A percentile compares a stretch with the other conserved stretches of the same genome.
Conservation (phyloP, 2,113 vertebrate genomes). For the Ranitomeya variabilis region DNA sequence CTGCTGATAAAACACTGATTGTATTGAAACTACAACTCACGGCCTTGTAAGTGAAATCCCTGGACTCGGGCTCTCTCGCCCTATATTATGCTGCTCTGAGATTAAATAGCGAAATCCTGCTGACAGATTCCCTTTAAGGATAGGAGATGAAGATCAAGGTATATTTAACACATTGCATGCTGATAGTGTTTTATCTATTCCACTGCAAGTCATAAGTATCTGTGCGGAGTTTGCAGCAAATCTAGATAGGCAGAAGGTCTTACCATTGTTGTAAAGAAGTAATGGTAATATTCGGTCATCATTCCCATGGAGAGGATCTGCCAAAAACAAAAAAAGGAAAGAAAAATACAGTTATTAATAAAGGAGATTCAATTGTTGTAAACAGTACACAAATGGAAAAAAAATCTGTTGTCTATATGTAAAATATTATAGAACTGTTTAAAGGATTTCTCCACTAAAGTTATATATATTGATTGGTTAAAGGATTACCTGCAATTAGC, state of each 20-base stretch:
- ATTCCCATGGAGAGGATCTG: constrained; percentile 98
- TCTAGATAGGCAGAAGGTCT: constrained; percentile 61
- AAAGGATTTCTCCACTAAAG: neutral
- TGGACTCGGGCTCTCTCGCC: no score
- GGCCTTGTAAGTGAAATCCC: no score
- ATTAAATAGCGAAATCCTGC: no score
- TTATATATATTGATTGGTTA: no score
- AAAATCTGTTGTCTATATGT: neutral
- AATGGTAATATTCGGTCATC: constrained; percentile 99
- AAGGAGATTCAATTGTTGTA: neutral
- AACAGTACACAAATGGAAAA: neutral
- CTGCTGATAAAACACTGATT: no score
- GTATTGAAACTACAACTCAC: no score
- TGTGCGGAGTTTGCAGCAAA: neutral
- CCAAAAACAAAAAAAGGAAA: constrained; percentile 57
- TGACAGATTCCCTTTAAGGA: neutral
- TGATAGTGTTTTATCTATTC: neutral
- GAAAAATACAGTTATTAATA: neutral
- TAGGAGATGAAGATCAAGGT: neutral
- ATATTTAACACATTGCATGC: neutral
- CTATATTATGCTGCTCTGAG: no score
- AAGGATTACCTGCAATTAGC: no score
- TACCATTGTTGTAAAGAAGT: constrained; percentile 97
- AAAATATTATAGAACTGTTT: neutral
- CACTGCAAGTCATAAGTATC: neutral